phyloP scores from a whole-genome alignment of 2,113 vertebrate species.

The Macquaria ambigua region DNA sequence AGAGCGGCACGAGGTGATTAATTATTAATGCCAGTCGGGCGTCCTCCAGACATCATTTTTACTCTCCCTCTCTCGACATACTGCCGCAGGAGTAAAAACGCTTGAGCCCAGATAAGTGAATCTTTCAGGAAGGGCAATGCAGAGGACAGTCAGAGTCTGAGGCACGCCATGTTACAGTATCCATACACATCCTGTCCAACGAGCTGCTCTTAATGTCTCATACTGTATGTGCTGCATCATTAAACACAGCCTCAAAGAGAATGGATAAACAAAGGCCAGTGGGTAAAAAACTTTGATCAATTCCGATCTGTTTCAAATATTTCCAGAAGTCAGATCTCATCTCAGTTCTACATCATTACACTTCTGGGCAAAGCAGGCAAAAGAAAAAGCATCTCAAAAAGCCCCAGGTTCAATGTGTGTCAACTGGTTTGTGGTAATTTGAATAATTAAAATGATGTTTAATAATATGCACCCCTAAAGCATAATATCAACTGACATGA shows the following conservation, averaged over 20 bases:
- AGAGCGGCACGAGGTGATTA: conserved; percentile 71
- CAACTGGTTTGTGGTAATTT: conserved; percentile 45
- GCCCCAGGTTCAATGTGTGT: conserved; percentile 15
- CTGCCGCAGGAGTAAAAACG: conserved; percentile 66
- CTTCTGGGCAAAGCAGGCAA: conserved; percentile 4
- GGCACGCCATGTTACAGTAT: background rate
- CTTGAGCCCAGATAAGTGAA: conserved; percentile 58
- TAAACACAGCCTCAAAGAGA: conserved; percentile 39
- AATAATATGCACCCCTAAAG: conserved; percentile 7
- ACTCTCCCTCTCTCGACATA: conserved; percentile 55
- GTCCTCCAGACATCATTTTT: conserved; percentile 78
- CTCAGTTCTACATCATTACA: conserved; percentile 24
- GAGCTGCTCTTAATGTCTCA: conserved; percentile 8
- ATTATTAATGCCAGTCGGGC: conserved; percentile 79
- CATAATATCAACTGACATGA: background rate
- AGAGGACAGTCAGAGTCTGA: conserved; percentile 52
- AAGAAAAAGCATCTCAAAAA: conserved; percentile 4
- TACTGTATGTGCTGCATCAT: conserved; percentile 34
- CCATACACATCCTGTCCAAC: background rate
- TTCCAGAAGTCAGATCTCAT: conserved; percentile 45
- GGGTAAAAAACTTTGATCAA: conserved; percentile 41
- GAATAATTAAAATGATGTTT: conserved; percentile 38
- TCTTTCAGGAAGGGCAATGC: conserved; percentile 65
- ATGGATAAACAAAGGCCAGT: conserved; percentile 50
- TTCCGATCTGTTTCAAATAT: conserved; percentile 28